These are phyloP conservation scores for Chionis minor DNA, from an alignment of 2,113 vertebrate genomes.

Conservation along the genomic window DNA sequence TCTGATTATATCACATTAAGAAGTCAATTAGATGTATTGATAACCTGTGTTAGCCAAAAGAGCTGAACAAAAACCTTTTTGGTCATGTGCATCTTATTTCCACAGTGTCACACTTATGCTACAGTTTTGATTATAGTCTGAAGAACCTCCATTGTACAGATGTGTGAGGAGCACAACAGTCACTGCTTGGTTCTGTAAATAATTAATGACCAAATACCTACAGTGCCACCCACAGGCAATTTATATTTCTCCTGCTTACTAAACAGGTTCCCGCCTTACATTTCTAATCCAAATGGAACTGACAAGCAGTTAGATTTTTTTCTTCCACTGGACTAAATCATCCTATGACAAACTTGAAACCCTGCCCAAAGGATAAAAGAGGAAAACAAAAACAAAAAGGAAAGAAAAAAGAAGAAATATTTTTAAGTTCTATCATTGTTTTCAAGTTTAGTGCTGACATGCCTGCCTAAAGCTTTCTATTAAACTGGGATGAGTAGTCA, in stretches of 20 bases:
- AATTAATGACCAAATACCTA: slow-evolving; percentile 23
- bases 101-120: background rate
- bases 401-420: background rate
- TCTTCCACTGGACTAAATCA: background rate
- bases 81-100: background rate
- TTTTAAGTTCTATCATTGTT: slow-evolving; percentile 12
- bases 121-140: background rate
- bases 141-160: background rate
- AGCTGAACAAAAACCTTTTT: background rate
- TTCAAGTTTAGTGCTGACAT: slow-evolving; percentile 34
- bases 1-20: background rate
- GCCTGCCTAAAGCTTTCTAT: slow-evolving; percentile 36
- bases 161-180: background rate
- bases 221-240: slow-evolving; percentile 27
- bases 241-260: background rate
- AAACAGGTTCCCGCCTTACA: background rate
- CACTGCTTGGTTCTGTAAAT: background rate
- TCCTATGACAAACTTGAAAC: background rate
- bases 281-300: background rate
- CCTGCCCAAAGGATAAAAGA: background rate
- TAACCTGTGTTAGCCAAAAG: background rate
- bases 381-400: accelerated
- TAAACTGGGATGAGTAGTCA: slow-evolving; percentile 47
- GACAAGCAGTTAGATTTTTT: background rate
- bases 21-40: background rate